phyloP scores from a whole-genome alignment of 2,888 invertebrate genomes.

The Stenoptilia bipunctidactyla region DNA sequence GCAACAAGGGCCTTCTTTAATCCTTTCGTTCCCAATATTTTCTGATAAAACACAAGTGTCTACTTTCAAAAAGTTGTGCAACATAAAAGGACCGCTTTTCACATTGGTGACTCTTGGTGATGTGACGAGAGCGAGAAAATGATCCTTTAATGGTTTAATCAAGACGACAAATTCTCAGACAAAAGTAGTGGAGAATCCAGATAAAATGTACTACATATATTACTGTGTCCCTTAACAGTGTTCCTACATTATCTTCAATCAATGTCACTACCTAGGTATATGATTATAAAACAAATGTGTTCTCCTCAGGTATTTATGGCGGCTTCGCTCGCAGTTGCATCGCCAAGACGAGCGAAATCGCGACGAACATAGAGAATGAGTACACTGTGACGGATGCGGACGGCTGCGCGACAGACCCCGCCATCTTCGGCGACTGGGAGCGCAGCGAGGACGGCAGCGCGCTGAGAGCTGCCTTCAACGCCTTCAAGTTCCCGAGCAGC shows the following conservation, averaged over 20 bases:
- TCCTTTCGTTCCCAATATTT: too few relatives aligned
- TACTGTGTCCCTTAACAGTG: not conserved
- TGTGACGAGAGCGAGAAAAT: too few relatives aligned
- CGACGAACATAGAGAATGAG: constrained; percentile 84
- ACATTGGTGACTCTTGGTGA: too few relatives aligned
- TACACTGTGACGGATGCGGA: constrained; percentile 94
- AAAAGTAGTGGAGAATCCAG: too few relatives aligned
- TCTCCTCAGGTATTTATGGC: constrained; percentile 84
- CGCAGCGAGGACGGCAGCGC: constrained; percentile 88
- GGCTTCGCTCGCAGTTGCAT: constrained; percentile 94
- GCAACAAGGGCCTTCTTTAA: too few relatives aligned
- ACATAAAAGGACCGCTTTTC: too few relatives aligned
- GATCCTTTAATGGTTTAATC: too few relatives aligned
- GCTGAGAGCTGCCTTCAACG: constrained; percentile 89
- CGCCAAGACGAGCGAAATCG: constrained; percentile 90
- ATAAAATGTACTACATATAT: not conserved
- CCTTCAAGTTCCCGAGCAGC: constrained; percentile 95
- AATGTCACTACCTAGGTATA: constrained; percentile 3
- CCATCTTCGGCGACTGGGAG: constrained; percentile 94
- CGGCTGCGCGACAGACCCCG: constrained; percentile 93
- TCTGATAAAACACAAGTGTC: too few relatives aligned
- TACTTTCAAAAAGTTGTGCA: too few relatives aligned
- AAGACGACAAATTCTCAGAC: too few relatives aligned
- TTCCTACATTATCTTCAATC: not conserved
- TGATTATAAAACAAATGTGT: not conserved